phyloP scores from a whole-genome alignment of 2,113 vertebrate genomes.

The Asarcornis scutulata region DNA sequence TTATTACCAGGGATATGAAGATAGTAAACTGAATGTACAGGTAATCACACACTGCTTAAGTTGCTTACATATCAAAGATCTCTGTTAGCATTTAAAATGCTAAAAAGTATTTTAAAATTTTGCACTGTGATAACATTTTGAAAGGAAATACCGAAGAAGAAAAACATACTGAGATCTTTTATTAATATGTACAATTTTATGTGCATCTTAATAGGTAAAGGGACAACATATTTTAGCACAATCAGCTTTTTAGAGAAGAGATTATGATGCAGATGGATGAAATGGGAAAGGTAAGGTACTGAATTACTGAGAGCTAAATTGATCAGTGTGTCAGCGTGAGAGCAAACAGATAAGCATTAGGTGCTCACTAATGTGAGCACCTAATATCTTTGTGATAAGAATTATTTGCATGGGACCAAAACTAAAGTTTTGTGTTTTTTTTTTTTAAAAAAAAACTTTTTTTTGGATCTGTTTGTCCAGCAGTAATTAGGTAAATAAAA shows the following conservation, averaged over 20 bases:
- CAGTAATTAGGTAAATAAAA: background rate
- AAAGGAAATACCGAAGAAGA: background rate
- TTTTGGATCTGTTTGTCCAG: background rate
- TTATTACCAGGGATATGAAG: background rate
- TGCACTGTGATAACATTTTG: background rate
- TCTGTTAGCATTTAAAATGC: too few relatives aligned
- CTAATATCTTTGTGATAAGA: background rate
- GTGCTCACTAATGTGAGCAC: too few relatives aligned
- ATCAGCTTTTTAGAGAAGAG: background rate
- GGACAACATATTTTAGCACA: background rate
- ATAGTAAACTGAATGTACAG: background rate
- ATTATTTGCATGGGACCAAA: background rate
- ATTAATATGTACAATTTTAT: background rate
- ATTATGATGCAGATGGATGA: background rate
- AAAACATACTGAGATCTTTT: background rate
- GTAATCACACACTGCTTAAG: background rate
- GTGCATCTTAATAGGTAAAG: background rate
- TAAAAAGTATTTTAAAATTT: background rate
- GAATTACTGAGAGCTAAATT: background rate
- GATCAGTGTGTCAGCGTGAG: background rate
- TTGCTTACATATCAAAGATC: background rate
- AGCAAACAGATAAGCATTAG: background rate
- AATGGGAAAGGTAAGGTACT: background rate
- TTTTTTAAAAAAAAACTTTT: background rate
- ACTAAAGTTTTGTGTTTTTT: background rate